Evolutionary conservation across 2,797 vertebrate species (phyloP), one percentile per base, ranked within the genome.

Genomic region (Anguilla marmorata): DNA sequence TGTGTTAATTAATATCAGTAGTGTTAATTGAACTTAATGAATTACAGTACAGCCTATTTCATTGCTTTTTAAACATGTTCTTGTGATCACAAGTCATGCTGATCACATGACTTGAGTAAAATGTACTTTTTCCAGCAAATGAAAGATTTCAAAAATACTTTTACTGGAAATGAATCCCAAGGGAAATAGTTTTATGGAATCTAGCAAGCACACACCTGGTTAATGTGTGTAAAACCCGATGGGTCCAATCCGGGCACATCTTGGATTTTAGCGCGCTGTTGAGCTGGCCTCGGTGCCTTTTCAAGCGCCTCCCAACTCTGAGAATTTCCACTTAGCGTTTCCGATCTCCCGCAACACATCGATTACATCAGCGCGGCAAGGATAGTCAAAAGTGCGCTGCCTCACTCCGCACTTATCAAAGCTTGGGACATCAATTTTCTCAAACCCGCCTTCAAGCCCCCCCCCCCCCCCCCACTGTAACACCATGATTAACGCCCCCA

Each of bases 401-500:
- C 84, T 54, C 3, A 60, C 48, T 87, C 60, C 58, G 84, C 74
- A 27, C 58, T 88, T 50, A 84, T 37, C 85, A 89, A 90, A 86
- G 79, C 48, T 12, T 6, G 27, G 87, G 50, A 74, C 56, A 89
- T 88, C 90, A 90, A 89, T 90, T 89, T 85, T 87, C 33, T 60
- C 88, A n/a, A 76, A 21, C 24, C 87, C 88, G 86, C 27, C 0
- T 8, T n/a, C 60, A 66, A 66, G n/a, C 7, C 5, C 60, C 60
- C 19, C 60, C 60, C 54, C 24, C 24, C 7, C 88, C 87, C 56
- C 87, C 79, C 37, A 90, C 86, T 33, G 69, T 48, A 41, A 27
- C 41, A 27, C 33, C 0, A 90, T 93, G 91, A 95, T 95, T 92
- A 90, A 93, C 19, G 66, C 88, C 89, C 91, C 92, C 24, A 89